Evolutionary conservation across 1,140 invertebrate genomes (phyloP).

Genomic region (Catajapyx aquilonaris): DNA sequence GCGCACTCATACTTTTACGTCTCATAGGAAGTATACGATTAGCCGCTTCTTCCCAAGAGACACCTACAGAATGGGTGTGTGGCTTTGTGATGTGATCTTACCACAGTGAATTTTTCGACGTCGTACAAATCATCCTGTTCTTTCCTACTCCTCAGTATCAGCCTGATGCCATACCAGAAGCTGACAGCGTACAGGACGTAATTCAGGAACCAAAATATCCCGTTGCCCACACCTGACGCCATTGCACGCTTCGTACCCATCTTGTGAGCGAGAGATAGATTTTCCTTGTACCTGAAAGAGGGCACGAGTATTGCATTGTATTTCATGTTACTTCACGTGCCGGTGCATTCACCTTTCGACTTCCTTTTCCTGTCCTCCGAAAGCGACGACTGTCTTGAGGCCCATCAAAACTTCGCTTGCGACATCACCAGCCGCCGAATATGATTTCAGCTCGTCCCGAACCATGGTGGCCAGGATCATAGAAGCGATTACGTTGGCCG

Average conservation of each 20-base stretch:
- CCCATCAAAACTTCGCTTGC: conserved; percentile 67
- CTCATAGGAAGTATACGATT: too few species aligned
- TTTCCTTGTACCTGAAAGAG: conserved; percentile 28
- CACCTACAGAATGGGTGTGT: too few species aligned
- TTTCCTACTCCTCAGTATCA: conserved; percentile 35
- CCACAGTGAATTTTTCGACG: conserved; percentile 46
- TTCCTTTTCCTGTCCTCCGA: conserved; percentile 65
- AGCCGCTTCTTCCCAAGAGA: too few species aligned
- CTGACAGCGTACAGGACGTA: conserved; percentile 55
- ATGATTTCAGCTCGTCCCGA: conserved; percentile 51
- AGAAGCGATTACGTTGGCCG: conserved; percentile 39
- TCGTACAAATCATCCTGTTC: conserved; percentile 33
- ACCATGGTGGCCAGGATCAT: conserved; percentile 47
- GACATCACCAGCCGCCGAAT: conserved; percentile 57
- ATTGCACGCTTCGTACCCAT: conserved; percentile 47
- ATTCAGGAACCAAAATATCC: conserved; percentile 59
- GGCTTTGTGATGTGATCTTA: too few species aligned
- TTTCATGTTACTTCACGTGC: too few species aligned
- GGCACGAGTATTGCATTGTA: too few species aligned
- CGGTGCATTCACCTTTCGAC: conserved; percentile 33
- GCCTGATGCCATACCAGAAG: conserved; percentile 62
- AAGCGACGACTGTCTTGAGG: conserved; percentile 65
- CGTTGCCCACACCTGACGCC: conserved; percentile 46
- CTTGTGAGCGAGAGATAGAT: conserved; percentile 36
- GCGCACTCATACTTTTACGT: too few species aligned